Conservation (phyloP, 2,113 vertebrate genomes). For the Felis chaus region DNA sequence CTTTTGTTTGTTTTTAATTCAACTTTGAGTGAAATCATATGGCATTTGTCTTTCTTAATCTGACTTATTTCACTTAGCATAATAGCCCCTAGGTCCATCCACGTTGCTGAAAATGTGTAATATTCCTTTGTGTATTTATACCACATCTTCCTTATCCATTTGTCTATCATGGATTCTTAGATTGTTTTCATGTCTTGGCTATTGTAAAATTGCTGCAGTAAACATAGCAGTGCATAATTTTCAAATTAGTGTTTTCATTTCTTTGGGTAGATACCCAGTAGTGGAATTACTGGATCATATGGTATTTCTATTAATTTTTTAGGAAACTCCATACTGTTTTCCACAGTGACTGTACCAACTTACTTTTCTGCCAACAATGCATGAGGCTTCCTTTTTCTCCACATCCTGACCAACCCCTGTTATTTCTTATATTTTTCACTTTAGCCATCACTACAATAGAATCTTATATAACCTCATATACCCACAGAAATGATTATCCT, state of each 20-base stretch:
- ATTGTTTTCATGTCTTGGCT: not conserved
- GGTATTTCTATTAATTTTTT: not conserved
- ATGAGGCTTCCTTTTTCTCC: not conserved
- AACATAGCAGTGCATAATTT: not conserved
- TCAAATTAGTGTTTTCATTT: not conserved
- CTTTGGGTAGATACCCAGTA: not conserved
- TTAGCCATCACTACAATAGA: not conserved
- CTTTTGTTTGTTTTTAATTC: not conserved
- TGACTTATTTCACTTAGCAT: not conserved
- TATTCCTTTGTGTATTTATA: not conserved
- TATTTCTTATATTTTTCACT: not conserved
- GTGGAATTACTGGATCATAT: not conserved
- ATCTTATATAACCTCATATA: not conserved
- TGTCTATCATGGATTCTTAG: not conserved
- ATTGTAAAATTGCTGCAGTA: not conserved
- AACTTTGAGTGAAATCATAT: not conserved
- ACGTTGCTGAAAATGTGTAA: not conserved
- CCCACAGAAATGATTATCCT: not conserved
- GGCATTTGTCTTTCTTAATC: not conserved
- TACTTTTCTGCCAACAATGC: not conserved
- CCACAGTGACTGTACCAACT: not conserved
- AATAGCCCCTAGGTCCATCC: not conserved
- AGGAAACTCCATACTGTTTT: not conserved
- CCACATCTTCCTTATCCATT: not conserved
- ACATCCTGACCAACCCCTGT: not conserved